Evolutionary conservation across 2,797 vertebrate genomes (phyloP).

Genomic region (Hirundo rustica): DNA sequence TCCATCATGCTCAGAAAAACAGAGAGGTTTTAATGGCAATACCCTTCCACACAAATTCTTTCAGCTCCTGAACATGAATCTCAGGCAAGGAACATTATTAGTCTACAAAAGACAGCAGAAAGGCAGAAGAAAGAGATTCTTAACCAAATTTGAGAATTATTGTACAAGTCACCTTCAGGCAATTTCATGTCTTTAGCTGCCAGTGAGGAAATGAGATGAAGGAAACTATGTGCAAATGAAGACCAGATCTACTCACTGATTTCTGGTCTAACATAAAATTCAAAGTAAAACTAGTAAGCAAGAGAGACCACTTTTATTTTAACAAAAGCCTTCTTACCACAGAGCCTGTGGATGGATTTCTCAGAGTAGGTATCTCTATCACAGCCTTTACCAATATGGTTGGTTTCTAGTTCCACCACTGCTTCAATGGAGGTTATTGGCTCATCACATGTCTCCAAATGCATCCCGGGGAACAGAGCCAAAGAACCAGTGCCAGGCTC

Average conservation of each 20-base stretch:
- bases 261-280: not conserved
- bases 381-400: slow-evolving; percentile 96
- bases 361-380: slow-evolving; percentile 97
- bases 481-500: slow-evolving; percentile 93
- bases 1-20: not conserved
- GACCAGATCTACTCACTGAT: not conserved
- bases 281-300: not conserved
- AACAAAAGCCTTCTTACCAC: slow-evolving; percentile 79
- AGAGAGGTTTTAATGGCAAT: not conserved
- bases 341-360: slow-evolving; percentile 96
- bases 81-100: not conserved
- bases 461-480: slow-evolving; percentile 91
- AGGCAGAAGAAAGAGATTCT: not conserved
- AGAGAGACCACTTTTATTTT: not conserved
- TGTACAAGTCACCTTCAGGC: not conserved
- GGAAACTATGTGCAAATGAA: not conserved
- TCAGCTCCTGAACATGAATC: not conserved
- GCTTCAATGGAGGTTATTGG: slow-evolving; percentile 88
- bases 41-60: not conserved
- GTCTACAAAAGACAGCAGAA: not conserved
- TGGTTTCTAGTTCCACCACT: slow-evolving; percentile 91
- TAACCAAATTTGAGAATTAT: not conserved
- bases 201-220: not conserved
- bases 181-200: not conserved
- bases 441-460: slow-evolving; percentile 92